Percentiles rank a stretch among this genome's conserved stretches.
These are phyloP conservation scores for Sweltsa coloradensis DNA, from an alignment of 1,140 invertebrate species.

Conservation along the genomic window DNA sequence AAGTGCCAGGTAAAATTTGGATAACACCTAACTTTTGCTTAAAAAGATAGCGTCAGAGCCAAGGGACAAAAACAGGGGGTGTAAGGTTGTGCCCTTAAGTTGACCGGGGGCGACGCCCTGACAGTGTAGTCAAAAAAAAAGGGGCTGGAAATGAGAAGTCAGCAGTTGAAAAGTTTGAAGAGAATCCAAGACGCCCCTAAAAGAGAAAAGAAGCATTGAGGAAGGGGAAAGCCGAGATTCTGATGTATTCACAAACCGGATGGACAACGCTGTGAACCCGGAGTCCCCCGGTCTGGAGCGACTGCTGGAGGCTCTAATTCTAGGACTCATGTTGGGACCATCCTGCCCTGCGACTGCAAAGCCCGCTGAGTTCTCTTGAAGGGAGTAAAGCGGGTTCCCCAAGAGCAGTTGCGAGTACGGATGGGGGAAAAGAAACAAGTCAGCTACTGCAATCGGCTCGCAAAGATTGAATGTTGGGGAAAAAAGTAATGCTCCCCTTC, in stretches of 20 bases:
- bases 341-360: constrained; percentile 55
- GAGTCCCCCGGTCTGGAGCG: constrained; percentile 44
- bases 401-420: constrained; percentile 38
- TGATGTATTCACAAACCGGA: constrained; percentile 44
- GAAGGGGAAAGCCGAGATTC: constrained; percentile 53
- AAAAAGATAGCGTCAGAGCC: constrained; percentile 8
- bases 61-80: background rate
- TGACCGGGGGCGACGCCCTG: background rate
- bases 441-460: constrained; percentile 17
- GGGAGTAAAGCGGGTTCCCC: constrained; percentile 40
- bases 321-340: constrained; percentile 61
- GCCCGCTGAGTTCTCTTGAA: constrained; percentile 46
- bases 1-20: constrained; percentile 9
- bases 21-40: constrained; percentile 8
- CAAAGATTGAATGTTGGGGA: constrained; percentile 17
- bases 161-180: constrained; percentile 23
- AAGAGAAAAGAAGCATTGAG: constrained; percentile 59
- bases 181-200: constrained; percentile 37
- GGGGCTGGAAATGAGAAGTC: background rate
- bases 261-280: constrained; percentile 33
- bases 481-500: constrained; percentile 23
- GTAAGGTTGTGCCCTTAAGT: background rate
- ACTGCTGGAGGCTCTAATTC: constrained; percentile 48
- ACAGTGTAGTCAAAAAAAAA: background rate
- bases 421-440: constrained; percentile 16